A percentile compares a stretch with the other conserved stretches of the same genome.
These are phyloP conservation scores for Onychostruthus taczanowskii DNA, from an alignment of 2,113 vertebrate genomes.

Conservation along the genomic window DNA sequence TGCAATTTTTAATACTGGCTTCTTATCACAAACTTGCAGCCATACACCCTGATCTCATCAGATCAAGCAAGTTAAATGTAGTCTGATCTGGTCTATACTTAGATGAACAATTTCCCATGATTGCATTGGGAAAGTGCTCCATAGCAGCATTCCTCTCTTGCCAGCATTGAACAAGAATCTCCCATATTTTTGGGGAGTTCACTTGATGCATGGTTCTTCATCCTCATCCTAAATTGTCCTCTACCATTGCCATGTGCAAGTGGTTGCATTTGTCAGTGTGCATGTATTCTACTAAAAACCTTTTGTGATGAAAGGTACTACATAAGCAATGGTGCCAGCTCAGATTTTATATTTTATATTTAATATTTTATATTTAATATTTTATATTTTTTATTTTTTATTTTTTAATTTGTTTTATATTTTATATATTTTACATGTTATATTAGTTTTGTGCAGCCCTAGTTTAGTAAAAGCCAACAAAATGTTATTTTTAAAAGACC, in stretches of 20 bases:
- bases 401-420: no score
- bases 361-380: no score
- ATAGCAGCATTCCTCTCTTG: neutral
- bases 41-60: neutral
- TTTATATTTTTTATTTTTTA: no score
- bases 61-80: neutral
- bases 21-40: conserved; percentile 38
- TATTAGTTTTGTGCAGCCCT: neutral
- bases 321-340: neutral
- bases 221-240: neutral
- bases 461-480: neutral
- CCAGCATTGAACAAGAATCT: neutral
- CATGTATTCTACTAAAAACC: neutral
- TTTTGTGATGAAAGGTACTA: neutral
- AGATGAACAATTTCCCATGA: neutral
- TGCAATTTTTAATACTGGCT: neutral
- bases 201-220: neutral
- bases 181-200: neutral
- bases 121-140: neutral
- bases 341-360: neutral
- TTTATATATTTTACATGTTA: neutral
- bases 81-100: neutral
- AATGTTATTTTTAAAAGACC: neutral
- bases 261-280: neutral
- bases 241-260: neutral